Base-by-base conservation (phyloP, 2,888 invertebrate genomes). In the Synanthedon tipuliformis region DNA sequence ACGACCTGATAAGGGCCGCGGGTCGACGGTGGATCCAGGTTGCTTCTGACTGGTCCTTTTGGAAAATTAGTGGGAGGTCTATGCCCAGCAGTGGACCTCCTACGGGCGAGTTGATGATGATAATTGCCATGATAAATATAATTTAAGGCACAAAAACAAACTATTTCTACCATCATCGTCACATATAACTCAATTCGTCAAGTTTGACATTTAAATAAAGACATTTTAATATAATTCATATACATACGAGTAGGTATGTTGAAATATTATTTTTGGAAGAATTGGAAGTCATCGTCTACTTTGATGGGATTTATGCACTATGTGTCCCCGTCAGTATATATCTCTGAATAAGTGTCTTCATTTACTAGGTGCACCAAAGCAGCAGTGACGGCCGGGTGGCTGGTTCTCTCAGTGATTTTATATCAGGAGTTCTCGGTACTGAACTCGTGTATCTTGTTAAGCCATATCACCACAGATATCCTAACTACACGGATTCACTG, bases 371-470 rank as follows among this genome's bases (percentile, higher is more conserved):
- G 3, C 86, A 86, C 50, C 86, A 87, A 63, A 75, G 83, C 60
- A 86, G 86, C 59, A 73, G 56, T 50, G 81, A 83, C 54, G 74
- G 63, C 15, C 71, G 73, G 1, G 81, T 83, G 4, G 86, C 87
- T 0, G 86, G 86, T 12, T 73, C 83, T 1, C 55, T 86, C 15
- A 75, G 71, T 48, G 86, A 87, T 65, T 87, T 84, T 58, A 56
- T 82, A 15, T 63, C 74, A 3, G 86, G 86, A 5, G 86, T 87
- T 5, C 77, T 81, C 18, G 86, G 86, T 27, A 73, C 78, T 0
- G 83, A 85, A 40, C 69, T 86, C n/a, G 83, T 84, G 10, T 86
- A 71, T 56, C 68, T 84, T 34, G 56, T 86, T 55, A 84, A 81
- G 52, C 86, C 86, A 0, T 82, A 78, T 58, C 82, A 81, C 54